Evolutionary conservation across 2,888 invertebrate genomes (phyloP).

Genomic region (Eupithecia tripunctaria): DNA sequence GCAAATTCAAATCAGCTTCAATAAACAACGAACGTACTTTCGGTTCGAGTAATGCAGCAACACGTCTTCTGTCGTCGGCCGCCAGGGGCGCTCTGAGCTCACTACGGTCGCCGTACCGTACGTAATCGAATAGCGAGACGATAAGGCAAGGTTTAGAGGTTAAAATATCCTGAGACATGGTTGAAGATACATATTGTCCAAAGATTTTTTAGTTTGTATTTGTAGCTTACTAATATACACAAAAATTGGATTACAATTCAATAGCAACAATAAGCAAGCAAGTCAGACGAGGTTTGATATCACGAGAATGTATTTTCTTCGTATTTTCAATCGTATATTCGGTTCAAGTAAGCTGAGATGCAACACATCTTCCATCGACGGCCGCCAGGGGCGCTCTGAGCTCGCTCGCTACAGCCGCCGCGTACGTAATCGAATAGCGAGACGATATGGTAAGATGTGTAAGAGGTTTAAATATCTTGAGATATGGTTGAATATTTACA

Average conservation of each 20-base stretch:
- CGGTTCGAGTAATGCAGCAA: not conserved
- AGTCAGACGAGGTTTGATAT: no score
- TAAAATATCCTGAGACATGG: constrained; percentile 31
- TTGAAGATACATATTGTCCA: constrained; percentile 15
- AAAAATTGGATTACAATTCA: no score
- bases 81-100: constrained; percentile 23
- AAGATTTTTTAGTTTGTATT: no score
- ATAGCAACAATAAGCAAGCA: no score
- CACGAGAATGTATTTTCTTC: no score
- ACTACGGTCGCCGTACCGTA: constrained; percentile 38
- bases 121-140: constrained; percentile 54
- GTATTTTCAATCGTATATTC: no score
- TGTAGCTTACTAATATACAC: no score
- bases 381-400: no score
- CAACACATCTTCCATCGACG: no score
- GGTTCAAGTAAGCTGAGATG: no score
- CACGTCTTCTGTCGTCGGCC: constrained; percentile 24
- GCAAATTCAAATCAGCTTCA: constrained; percentile 3
- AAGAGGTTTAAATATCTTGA: not conserved
- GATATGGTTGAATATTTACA: no score
- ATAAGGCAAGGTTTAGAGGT: constrained; percentile 32
- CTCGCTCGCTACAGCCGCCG: no score
- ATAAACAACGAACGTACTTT: not conserved
- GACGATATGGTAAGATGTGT: not conserved
- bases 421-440: not conserved